Evolutionary conservation across 2,888 invertebrate species (phyloP).

Genomic region (Ernsta delagoae): DNA sequence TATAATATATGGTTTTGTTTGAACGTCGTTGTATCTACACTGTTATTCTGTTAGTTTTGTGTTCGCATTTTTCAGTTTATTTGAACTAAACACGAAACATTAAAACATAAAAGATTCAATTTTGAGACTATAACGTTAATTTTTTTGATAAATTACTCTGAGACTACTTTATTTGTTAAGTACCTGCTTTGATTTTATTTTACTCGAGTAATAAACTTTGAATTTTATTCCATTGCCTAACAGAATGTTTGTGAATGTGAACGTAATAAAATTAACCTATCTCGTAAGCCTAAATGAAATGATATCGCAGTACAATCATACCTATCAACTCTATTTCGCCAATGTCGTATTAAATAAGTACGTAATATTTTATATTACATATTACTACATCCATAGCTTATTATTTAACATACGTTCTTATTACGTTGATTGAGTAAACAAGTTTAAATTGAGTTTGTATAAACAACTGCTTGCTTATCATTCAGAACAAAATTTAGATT

Average conservation of each 20-base stretch:
- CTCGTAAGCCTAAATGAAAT: background rate
- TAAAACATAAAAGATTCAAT: too few species aligned
- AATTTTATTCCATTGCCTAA: too few species aligned
- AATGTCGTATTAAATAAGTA: constrained; percentile 29
- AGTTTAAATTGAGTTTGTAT: constrained; percentile 4
- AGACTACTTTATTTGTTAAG: too few species aligned
- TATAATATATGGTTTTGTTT: background rate
- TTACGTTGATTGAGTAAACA: constrained; percentile 7
- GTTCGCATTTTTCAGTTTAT: too few species aligned
- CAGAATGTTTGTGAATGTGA: background rate
- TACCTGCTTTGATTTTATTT: too few species aligned
- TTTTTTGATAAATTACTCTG: too few species aligned
- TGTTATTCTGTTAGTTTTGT: background rate
- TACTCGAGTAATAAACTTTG: too few species aligned
- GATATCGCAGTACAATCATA: background rate
- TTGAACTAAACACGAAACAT: too few species aligned
- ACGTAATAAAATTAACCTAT: background rate
- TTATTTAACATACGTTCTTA: constrained; percentile 8
- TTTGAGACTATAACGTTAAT: too few species aligned
- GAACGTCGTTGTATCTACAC: background rate
- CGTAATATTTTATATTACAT: constrained; percentile 13
- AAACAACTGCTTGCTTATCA: constrained; percentile 5
- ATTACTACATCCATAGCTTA: background rate
- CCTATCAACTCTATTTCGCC: background rate
- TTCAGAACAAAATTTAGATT: background rate